Evolutionary conservation across 2,113 vertebrate genomes (phyloP), one percentile per base, ranked within the genome.

Genomic region (Calyptommatus sinebrachiatus): DNA sequence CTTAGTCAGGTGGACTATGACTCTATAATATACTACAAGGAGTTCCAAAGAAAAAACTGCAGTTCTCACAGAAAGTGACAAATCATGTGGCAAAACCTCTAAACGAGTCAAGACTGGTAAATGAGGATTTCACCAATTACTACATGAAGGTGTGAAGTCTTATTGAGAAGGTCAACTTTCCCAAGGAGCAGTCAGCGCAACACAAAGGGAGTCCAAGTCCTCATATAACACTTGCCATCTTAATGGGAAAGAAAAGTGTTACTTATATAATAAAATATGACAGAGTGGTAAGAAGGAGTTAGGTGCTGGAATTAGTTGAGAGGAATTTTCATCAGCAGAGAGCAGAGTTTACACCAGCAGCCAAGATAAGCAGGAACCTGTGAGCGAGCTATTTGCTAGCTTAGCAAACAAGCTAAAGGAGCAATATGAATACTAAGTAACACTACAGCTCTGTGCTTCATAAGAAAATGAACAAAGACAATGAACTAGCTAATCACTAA

Each of bases 1-100:
- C 68, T 81, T 81, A 75, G 75, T 76, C 75, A 81, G 29, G 65
- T 35, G 57, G 65, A 76, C 50, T 75, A 26, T 73, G 76, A 67
- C 26, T 62, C 65, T 66, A 26, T 73, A 81, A 57, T 29, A 57
- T 29, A 81, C 45, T 60, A 29, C 48, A 66, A 81, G 48, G 35
- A 62, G 8, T n/a, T 9, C 50, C 41, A 70, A 73, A 41, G 72
- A 76, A 61, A 65, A 69, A 41, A 41, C 57, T 22, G 14, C 35
- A 62, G 68, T 50, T 57, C 48, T 68, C 71, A 80, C 50, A 62
- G 67, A 10, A 70, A 75, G 53, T 62, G 73, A 70, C 73, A 81
- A 41, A 76, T 76, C 35, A 70, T 70, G 79, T 66, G 28, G 60
- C 46, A 50, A 70, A 81, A 76, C 21, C 48, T 62, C 41, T 22